A percentile compares a stretch with the other conserved stretches of the same genome.
These are phyloP conservation scores for Camarhynchus parvulus DNA, from an alignment of 2,113 vertebrate species.

Conservation along the genomic window DNA sequence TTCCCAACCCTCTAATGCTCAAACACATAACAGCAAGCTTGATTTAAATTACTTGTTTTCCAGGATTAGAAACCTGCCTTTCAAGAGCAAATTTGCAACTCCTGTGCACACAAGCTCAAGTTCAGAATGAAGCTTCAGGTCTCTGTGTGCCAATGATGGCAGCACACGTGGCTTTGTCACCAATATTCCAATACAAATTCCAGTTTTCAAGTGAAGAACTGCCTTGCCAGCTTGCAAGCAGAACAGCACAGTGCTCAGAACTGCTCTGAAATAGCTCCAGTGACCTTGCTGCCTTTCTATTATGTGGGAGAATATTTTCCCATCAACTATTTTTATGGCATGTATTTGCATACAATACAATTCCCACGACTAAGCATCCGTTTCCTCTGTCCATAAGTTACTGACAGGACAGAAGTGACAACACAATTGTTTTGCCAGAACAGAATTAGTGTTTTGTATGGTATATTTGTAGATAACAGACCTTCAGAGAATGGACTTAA, in stretches of 20 bases:
- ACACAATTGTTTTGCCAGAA: not conserved
- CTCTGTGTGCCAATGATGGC: not conserved
- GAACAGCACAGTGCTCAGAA: not conserved
- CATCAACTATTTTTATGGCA: conserved; percentile 49
- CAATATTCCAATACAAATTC: not conserved
- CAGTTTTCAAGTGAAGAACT: not conserved
- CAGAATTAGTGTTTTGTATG: not conserved
- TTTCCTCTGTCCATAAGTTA: conserved; percentile 48
- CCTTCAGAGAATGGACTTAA: not conserved
- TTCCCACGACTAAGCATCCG: conserved; percentile 46
- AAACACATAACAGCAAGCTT: not conserved
- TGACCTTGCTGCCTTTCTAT: conserved; percentile 39
- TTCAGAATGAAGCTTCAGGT: not conserved
- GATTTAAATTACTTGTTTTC: not conserved
- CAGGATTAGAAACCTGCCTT: conserved; percentile 14
- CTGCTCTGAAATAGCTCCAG: conserved; percentile 28
- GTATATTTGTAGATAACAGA: not conserved
- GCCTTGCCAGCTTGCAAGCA: not conserved
- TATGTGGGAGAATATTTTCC: conserved; percentile 19
- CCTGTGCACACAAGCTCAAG: not conserved
- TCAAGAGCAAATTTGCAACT: not conserved
- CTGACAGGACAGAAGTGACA: not conserved
- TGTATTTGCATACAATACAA: conserved; percentile 45
- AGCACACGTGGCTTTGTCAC: not conserved
- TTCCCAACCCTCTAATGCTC: not conserved